Base-by-base conservation (phyloP, 2,888 invertebrate species). In the Drosophila greeni region DNA sequence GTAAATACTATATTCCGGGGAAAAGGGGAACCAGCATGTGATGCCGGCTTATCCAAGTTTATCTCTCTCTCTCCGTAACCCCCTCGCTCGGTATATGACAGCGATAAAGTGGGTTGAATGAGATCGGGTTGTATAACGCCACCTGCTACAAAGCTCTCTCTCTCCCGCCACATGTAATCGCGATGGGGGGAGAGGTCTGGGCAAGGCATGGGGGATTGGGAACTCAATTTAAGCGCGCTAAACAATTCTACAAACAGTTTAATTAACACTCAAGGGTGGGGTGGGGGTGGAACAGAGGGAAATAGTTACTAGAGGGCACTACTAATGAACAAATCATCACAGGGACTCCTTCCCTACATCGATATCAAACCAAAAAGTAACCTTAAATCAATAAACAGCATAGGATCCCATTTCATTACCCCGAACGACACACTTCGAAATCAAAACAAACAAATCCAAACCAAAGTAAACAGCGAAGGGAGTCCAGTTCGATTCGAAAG, bases 231-330 rank as follows among this genome's bases (percentile, higher is more conserved):
- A 47, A 40, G 37, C 43, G 20, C 45, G 40, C 72, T 75, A 77
- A 81, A 43, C 70, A 70, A 64, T 75, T 70, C 65, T 47, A 67
- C 60, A 76, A 60, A 75, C 60, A 53, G 66, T 71, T 76, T 73
- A 76, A 82, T 77, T 82, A 82, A 67, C 82, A 74, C 76, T 62
- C 57, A 18, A 14, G 9, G 9, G 12, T 1, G 45, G 45, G 11
- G 0, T 6, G 24, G 3, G 42, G 24, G 24, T 23, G 47, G 14
- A 5, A 31, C 0, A 14, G 12, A 34, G 23, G 34, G 16, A 5
- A 31, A 16, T 8, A 26, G 36, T 51, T 34, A 26, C 39, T 39
- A 23, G 24, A 20, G 34, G 24, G 12, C 3, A 34, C n/a, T 36
- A 18, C 36, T 18, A 39, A 39, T 7, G 7, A 20, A 39, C 39